Base-by-base conservation (phyloP, 2,797 vertebrate genomes). In the Muscicapa striata region DNA sequence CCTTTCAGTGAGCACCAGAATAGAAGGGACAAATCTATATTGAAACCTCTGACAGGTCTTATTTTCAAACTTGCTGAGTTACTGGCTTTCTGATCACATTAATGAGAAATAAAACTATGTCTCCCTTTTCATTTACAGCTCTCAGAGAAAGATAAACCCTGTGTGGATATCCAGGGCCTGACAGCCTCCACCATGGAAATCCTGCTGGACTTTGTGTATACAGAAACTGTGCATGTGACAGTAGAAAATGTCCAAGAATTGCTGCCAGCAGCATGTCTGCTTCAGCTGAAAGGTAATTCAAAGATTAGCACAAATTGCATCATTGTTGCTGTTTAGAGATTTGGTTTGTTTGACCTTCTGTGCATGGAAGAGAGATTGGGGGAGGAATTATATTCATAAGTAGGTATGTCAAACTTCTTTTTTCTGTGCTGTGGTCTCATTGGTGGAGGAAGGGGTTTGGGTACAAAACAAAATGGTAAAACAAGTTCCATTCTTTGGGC, bases 181-280 rank as follows among this genome's bases (percentile, higher is more conserved):
- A 99, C 99, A 20, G 99, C 99, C 18, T 98, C 99, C 40, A 99
- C 99, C 36, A 99, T 99, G 99, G 99, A 99, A 97, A 99, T 99
- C 96, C 97, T 99, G 82, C 91, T 99, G 96, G 99, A 99, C 97
- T 99, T 99, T 96, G 99, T 99, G 32, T 99, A 99, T 95, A 99
- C 99, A 41, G 99, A 99, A 97, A 99, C 99, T 0, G 99, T 99
- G 63, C 98, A 99, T 5, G 99, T 99, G 89, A 99, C 99, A 0
- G 99, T 99, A 94, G 99, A 99, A 96, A 99, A 99, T 1, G 99
- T 99, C 51, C 99, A 99, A 61, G 99, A 99, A 41, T 96, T 99
- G 94, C 98, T 99, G 48, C 99, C 99, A 20, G 99, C 99, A 7
- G 99, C 99, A 0, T 99, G 99, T 93, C 97, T 99, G 89, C 98